Conservation (phyloP, 1,140 invertebrate genomes). For the Metaphire vulgaris region DNA sequence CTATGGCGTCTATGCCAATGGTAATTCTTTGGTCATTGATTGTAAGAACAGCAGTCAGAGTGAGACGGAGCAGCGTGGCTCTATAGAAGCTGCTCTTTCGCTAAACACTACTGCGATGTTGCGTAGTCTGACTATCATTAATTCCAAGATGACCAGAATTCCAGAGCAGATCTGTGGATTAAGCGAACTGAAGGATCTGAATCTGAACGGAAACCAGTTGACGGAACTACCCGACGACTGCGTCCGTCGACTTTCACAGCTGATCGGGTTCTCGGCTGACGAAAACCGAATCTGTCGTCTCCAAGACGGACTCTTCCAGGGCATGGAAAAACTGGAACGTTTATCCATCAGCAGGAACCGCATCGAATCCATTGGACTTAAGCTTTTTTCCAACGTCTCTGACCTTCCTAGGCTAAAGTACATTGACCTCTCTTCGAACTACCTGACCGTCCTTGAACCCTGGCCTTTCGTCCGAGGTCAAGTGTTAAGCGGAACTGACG, state of each 20-base stretch:
- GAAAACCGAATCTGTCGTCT: background rate
- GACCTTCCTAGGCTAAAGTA: background rate
- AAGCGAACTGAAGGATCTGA: background rate
- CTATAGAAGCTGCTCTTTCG: no score
- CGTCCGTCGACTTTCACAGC: background rate
- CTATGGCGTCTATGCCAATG: no score
- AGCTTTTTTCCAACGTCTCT: background rate
- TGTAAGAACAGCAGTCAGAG: no score
- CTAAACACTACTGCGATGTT: no score
- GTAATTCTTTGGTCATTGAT: no score
- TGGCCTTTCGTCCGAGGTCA: constrained; percentile 6
- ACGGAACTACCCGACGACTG: background rate
- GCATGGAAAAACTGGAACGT: background rate
- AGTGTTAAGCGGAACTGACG: no score
- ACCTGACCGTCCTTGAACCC: background rate
- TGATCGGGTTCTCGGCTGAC: background rate
- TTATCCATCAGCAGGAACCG: background rate
- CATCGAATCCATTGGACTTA: background rate
- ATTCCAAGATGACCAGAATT: background rate
- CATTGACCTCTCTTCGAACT: background rate
- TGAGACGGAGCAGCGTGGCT: no score
- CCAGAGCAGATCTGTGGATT: background rate
- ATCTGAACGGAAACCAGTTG: background rate
- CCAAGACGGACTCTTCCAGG: background rate
- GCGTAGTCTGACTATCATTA: background rate